These are phyloP conservation scores for Diachasmimorpha longicaudata DNA, from an alignment of 1,140 invertebrate genomes.

Conservation along the genomic window DNA sequence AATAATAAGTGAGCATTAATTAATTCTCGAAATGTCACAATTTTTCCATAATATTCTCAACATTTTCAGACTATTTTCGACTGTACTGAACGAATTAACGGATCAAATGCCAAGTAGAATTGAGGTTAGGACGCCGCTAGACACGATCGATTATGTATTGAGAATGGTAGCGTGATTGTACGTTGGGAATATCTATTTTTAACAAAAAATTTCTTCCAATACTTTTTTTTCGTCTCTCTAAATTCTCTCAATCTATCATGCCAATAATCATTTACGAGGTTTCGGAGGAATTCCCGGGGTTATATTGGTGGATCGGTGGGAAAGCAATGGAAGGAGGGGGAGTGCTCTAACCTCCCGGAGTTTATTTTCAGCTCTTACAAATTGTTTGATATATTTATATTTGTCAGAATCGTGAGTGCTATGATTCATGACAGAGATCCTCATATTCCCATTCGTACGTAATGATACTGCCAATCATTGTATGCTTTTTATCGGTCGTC, in stretches of 20 bases:
- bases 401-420: not conserved
- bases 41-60: not conserved
- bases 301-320: too few species aligned
- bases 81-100: not conserved
- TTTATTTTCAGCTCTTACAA: not conserved
- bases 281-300: not conserved
- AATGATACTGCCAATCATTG: not conserved
- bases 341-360: not conserved
- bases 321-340: too few species aligned
- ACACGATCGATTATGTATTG: conserved; percentile 22
- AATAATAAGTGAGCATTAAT: not conserved
- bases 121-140: conserved; percentile 23
- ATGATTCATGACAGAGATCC: not conserved
- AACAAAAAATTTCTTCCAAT: not conserved
- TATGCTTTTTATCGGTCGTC: not conserved
- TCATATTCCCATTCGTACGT: not conserved
- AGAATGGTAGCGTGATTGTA: not conserved
- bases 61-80: not conserved
- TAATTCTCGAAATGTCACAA: not conserved
- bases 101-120: not conserved
- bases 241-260: not conserved
- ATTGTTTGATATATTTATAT: not conserved
- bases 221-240: not conserved
- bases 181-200: not conserved
- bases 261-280: not conserved